Evolutionary conservation across 2,888 invertebrate species (phyloP), one percentile per base, ranked within the genome.

Genomic region (Eledona agricola): DNA sequence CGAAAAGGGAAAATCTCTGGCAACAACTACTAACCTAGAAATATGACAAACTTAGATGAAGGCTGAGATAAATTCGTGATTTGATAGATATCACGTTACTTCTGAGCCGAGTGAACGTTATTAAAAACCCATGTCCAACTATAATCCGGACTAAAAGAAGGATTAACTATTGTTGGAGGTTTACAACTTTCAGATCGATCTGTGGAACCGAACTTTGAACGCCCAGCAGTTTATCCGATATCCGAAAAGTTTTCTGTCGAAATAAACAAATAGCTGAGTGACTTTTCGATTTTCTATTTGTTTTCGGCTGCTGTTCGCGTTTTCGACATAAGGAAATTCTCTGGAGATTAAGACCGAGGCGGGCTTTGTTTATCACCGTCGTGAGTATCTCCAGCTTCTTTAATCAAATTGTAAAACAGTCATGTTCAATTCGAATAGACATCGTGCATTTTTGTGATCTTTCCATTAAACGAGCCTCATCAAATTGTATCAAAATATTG

Each of bases 1-100:
- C 37, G 49, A 42, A 22, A 51, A 29, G 34, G 23, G 37, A 32
- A 19, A 31, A 46, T 20, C 38, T 35, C 32, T 31, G 35, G 55
- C 57, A 52, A 59, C 59, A 15, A 47, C 42, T 26, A 50, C 45
- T 51, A 53, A 54, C 51, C 49, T 51, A 28, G 42, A 54, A 50
- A 38, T 12, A 13, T 25, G 13, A 10, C 51, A 38, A 52, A 52
- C 32, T 52, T 37, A 28, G 22, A 43, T 23, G 16, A 22, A 23
- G 20, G 10, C 26, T 15, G 26, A 19, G 9, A 28, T 42, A 40
- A 40, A 28, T 29, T 42, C 20, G 5, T 6, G 19, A 10, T 11
- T n/a, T 11, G 28, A 38, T 20, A 6, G 40, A 16, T 26, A 40
- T 40, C 7, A 40, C 7, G 28, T 40, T 19, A n/a, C 25, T 7